Evolutionary conservation across 2,797 vertebrate species (phyloP).

Genomic region (Thaleichthys pacificus): DNA sequence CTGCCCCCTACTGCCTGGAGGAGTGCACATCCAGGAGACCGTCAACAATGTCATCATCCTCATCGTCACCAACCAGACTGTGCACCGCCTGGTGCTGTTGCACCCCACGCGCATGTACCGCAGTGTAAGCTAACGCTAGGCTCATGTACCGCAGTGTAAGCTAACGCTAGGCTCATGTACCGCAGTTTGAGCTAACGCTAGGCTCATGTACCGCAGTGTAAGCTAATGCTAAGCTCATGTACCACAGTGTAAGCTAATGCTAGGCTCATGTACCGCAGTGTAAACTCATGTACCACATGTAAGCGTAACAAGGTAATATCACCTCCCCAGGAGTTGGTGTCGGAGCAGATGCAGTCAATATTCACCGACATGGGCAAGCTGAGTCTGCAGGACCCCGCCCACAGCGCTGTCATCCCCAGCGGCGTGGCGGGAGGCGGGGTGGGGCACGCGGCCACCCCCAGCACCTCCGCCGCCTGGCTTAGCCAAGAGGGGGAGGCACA

Average conservation of each 20-base stretch:
- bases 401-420: constrained; percentile 78
- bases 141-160: neutral
- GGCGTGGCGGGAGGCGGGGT: constrained; percentile 58
- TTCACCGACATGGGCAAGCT: constrained; percentile 89
- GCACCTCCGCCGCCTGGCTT: constrained; percentile 81
- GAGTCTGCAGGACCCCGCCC: constrained; percentile 81
- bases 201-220: constrained; percentile 78
- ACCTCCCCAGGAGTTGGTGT: constrained; percentile 81
- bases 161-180: constrained; percentile 84
- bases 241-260: constrained; percentile 78
- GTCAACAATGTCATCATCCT: constrained; percentile 84
- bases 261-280: neutral
- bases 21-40: constrained; percentile 85
- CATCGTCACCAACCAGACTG: constrained; percentile 83
- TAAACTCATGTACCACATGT: neutral
- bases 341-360: constrained; percentile 90
- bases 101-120: constrained; percentile 89
- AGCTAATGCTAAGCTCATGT: constrained; percentile 61
- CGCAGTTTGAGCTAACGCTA: constrained; percentile 66
- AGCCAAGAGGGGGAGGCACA: constrained; percentile 85
- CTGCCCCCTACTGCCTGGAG: constrained; percentile 83
- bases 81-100: constrained; percentile 86
- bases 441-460: constrained; percentile 56
- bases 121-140: constrained; percentile 69
- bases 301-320: too few relatives aligned